Conservation (phyloP, 2,113 vertebrate species). For the Tiliqua scincoides region DNA sequence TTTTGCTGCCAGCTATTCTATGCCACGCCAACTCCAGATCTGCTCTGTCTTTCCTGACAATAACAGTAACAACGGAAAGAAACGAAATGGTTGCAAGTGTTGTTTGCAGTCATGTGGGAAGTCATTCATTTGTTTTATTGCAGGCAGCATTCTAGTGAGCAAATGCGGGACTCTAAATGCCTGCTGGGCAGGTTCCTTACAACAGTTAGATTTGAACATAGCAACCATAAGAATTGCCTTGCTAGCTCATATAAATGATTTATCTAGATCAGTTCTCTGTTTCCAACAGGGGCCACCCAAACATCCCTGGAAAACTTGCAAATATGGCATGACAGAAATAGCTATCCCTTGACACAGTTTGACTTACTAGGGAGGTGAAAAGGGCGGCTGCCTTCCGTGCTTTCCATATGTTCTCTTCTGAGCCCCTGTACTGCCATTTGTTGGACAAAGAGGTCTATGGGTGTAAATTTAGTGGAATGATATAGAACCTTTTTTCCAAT, state of each 20-base stretch:
- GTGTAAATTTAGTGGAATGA: too few relatives aligned
- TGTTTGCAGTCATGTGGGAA: background rate
- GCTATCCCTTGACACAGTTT: background rate
- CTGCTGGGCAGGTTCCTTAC: background rate
- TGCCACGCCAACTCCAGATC: background rate
- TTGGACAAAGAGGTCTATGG: too few relatives aligned
- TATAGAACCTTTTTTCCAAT: too few relatives aligned
- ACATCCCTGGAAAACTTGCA: background rate
- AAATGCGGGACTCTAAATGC: background rate
- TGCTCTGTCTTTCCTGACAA: accelerated
- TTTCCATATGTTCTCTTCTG: too few relatives aligned
- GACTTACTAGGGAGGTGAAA: too few relatives aligned
- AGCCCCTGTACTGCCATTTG: too few relatives aligned
- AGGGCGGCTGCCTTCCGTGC: too few relatives aligned
- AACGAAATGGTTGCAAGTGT: background rate
- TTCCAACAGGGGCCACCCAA: background rate
- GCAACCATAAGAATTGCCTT: background rate
- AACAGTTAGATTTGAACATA: background rate
- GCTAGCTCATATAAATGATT: background rate
- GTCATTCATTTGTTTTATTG: background rate
- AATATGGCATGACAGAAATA: background rate
- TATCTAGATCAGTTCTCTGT: background rate
- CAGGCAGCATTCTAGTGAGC: background rate
- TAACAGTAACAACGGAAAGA: background rate
- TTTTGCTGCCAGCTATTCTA: background rate